Conservation (phyloP, 2,797 vertebrate species). For the Micrastur ruficollis region DNA sequence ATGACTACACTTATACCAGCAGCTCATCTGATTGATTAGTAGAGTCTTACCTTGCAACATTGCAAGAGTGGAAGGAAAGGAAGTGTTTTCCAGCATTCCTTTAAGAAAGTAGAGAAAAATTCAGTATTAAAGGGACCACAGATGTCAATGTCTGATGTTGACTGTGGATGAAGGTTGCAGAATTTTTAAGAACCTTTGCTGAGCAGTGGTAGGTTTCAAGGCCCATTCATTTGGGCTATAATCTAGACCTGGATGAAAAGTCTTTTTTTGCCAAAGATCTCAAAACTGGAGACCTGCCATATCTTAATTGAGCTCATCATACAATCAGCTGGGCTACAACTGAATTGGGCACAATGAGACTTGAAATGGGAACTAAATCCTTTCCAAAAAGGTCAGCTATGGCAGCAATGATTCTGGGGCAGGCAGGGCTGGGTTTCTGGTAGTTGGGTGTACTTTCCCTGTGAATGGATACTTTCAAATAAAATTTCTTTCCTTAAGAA, state of each 20-base stretch:
- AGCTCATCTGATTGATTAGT: not conserved
- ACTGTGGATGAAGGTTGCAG: not conserved
- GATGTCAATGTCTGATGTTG: not conserved
- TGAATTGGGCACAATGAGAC: not conserved
- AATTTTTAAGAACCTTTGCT: not conserved
- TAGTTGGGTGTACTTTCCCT: not conserved
- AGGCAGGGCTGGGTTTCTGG: not conserved
- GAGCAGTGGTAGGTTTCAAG: not conserved
- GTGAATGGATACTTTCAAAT: not conserved
- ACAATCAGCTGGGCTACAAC: not conserved
- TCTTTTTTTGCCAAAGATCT: not conserved
- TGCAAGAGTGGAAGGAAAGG: not conserved
- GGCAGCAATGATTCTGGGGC: not conserved
- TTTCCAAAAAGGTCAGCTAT: not conserved
- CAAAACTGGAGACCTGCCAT: not conserved
- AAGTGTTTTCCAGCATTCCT: rapidly evolving
- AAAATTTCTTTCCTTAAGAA: not conserved
- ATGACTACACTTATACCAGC: not conserved
- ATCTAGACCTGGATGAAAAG: not conserved
- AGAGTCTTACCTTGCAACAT: not conserved
- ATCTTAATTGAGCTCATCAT: not conserved
- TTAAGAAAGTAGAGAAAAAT: not conserved
- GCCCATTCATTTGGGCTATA: not conserved
- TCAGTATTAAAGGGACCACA: not conserved
- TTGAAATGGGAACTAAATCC: not conserved